A percentile compares a stretch with the other conserved stretches of the same genome.
phyloP scores from a whole-genome alignment of 2,888 invertebrate genomes.

The Boloria euphrosyne region DNA sequence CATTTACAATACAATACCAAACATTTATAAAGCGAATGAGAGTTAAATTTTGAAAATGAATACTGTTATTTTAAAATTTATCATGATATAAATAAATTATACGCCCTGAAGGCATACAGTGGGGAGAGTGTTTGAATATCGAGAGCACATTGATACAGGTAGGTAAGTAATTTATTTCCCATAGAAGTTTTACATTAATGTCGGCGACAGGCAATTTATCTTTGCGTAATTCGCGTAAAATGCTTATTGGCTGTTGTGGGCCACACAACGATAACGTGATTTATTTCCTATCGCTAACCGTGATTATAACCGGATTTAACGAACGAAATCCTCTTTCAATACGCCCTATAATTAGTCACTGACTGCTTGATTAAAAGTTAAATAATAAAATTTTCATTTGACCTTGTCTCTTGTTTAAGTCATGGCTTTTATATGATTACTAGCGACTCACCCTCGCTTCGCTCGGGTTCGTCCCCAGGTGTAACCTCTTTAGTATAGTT shows the following conservation, averaged over 20 bases:
- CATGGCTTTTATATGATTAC: no score
- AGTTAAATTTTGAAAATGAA: no score
- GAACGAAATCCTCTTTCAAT: background rate
- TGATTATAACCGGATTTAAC: constrained; percentile 40
- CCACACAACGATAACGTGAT: constrained; percentile 65
- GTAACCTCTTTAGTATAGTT: no score
- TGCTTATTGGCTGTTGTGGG: constrained; percentile 74
- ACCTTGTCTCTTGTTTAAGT: no score
- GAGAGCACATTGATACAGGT: constrained; percentile 51
- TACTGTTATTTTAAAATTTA: no score
- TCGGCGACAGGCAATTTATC: constrained; percentile 71
- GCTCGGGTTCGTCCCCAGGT: no score
- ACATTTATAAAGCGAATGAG: no score
- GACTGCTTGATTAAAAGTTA: background rate
- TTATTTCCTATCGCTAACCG: constrained; percentile 59
- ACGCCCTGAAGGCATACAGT: background rate
- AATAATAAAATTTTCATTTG: no score
- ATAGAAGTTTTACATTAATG: constrained; percentile 67
- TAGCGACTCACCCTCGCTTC: no score
- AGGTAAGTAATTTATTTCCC: constrained; percentile 68
- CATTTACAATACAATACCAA: no score
- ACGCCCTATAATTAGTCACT: no score
- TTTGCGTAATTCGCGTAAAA: constrained; percentile 71
- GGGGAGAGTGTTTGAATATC: constrained; percentile 10
- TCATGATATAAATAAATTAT: no score